Evolutionary conservation across 1,140 invertebrate genomes (phyloP), one percentile per base, ranked within the genome.

Genomic region (Heliconius melpomene): DNA sequence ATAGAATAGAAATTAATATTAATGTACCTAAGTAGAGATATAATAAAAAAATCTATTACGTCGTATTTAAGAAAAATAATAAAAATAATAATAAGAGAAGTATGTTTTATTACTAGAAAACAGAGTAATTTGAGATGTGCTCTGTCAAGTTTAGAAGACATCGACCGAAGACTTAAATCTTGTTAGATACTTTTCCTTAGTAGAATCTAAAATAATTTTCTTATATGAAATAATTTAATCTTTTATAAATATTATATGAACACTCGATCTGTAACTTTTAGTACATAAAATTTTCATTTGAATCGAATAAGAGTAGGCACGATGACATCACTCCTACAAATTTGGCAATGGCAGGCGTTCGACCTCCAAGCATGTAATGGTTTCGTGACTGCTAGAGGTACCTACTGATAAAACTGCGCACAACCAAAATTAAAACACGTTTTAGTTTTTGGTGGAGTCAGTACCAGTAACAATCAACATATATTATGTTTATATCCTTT

Each of bases 341-440:
- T 93, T 94, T 91, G 91, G 91, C 91, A 91, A 92, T 91, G 90
- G 81, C 86, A 85, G 90, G 86, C 87, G 84, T 77, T 88, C 89
- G 92, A 92, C 92, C 91, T 93, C 92, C 82, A 85, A 84, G 23
- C 23, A 70, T 77, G 82, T 82, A 85, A 82, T 86, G 75, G 85
- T 85, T 83, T 85, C 84, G 86, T 88, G 84, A 85, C 83, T 88
- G 87, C 82, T 82, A 75, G 66, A 72, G 75, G 75, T 72, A 77
- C 71, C 75, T 72, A 77, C 71, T 72, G 54, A 80, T 72, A 26
- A 84, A 87, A 92, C 88, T 92, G 90, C 92, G 92, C 90, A 84
- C 78, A 80, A 85, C 80, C 52, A 52, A 78, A 66, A 29, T 57
- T 52, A 50, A 66, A 81, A 81, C 46, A 40, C 36, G 9, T 72